A percentile compares a stretch with the other conserved stretches of the same genome.
Conservation (phyloP, 2,113 vertebrate genomes). For the Vimba vimba region DNA sequence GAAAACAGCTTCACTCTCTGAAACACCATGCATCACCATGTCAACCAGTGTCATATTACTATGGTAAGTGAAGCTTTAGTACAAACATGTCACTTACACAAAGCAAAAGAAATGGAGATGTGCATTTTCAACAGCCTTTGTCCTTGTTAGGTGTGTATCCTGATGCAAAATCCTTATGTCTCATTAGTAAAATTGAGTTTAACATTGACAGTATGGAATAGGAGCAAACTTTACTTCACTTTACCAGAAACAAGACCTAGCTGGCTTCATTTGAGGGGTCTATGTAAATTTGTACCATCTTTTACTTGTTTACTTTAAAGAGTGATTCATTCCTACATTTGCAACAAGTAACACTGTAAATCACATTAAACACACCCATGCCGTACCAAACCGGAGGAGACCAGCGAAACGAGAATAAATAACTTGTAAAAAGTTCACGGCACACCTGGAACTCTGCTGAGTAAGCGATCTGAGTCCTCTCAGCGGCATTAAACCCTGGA, state of each 20-base stretch:
- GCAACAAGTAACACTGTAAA: constrained; percentile 21
- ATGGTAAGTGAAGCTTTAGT: neutral
- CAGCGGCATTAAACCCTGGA: constrained; percentile 27
- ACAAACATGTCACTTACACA: neutral
- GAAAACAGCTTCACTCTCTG: neutral
- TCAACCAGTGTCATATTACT: neutral
- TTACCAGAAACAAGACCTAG: constrained; percentile 41
- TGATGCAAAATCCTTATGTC: neutral
- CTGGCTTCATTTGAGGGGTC: constrained; percentile 18
- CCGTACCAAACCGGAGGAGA: neutral
- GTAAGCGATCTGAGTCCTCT: constrained; percentile 23
- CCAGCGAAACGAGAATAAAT: constrained; percentile 1
- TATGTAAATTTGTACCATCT: constrained; percentile 4
- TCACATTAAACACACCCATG: constrained; percentile 34
- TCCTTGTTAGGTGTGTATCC: neutral
- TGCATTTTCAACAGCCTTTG: constrained; percentile 6
- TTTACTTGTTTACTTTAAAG: constrained; percentile 5
- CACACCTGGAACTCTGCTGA: constrained; percentile 39
- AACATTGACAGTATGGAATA: neutral
- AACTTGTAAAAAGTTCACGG: constrained; percentile 28
- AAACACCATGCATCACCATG: neutral
- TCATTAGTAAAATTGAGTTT: neutral
- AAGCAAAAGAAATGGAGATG: neutral
- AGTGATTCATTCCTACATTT: constrained; percentile 12
- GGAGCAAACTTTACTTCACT: constrained; percentile 23